phyloP scores from a whole-genome alignment of 2,888 invertebrate species.

The Physocephala rufipes region DNA sequence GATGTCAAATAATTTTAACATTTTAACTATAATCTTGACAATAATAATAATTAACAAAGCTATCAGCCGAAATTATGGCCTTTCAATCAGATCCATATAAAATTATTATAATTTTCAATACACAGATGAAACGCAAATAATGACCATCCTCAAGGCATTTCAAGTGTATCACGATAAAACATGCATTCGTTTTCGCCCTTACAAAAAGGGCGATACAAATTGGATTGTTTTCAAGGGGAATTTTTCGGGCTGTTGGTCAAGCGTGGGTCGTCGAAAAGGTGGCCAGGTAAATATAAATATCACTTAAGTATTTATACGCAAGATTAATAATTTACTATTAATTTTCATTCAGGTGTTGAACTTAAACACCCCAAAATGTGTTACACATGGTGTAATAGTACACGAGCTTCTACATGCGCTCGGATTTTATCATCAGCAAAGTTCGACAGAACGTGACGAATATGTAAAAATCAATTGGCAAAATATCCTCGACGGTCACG shows the following conservation, averaged over 20 bases:
- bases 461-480: slow-evolving; percentile 79
- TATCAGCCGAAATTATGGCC: too few species aligned
- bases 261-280: slow-evolving; percentile 71
- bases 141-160: slow-evolving; percentile 69
- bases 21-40: too few species aligned
- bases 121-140: slow-evolving; percentile 64
- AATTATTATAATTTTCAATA: too few species aligned
- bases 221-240: slow-evolving; percentile 70
- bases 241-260: slow-evolving; percentile 73
- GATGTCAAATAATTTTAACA: too few species aligned
- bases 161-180: slow-evolving; percentile 71
- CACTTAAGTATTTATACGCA: neutral
- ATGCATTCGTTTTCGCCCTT: slow-evolving; percentile 73
- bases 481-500: slow-evolving; percentile 69
- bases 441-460: slow-evolving; percentile 78
- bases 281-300: slow-evolving; percentile 66
- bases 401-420: slow-evolving; percentile 84
- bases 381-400: slow-evolving; percentile 73
- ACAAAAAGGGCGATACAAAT: slow-evolving; percentile 68
- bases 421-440: slow-evolving; percentile 87
- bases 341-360: slow-evolving; percentile 66
- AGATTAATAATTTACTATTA: neutral
- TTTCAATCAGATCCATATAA: too few species aligned
- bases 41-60: too few species aligned
- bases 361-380: slow-evolving; percentile 69